A percentile compares a stretch with the other conserved stretches of the same genome.
These are phyloP conservation scores for Zoanthus gigantus DNA, from an alignment of 92 coral and sea anemone species.

Conservation along the genomic window DNA sequence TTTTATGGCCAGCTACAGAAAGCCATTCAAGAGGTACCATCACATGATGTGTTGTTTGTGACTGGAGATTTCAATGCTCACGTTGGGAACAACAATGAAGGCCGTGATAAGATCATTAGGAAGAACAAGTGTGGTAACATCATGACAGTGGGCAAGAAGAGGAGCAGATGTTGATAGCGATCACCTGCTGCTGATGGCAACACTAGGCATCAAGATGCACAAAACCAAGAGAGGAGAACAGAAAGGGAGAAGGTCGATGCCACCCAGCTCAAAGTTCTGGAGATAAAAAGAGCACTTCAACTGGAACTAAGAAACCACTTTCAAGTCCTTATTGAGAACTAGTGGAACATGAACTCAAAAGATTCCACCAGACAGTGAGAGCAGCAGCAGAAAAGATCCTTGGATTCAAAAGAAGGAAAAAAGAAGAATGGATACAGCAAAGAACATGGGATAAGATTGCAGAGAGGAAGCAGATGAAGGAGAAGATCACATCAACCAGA, in stretches of 20 bases:
- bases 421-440: constrained; percentile 23
- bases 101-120: constrained; percentile 24
- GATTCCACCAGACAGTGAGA: constrained; percentile 24
- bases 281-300: background rate
- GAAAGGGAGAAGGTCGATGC: background rate
- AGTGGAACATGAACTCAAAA: background rate
- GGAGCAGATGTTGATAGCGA: background rate
- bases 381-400: constrained; percentile 17
- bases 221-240: constrained; percentile 12
- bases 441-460: constrained; percentile 3
- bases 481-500: background rate
- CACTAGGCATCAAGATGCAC: background rate
- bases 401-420: constrained; percentile 25
- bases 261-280: background rate
- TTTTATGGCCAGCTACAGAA: constrained; percentile 15
- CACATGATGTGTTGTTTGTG: constrained; percentile 7
- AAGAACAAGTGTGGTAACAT: constrained; percentile 11
- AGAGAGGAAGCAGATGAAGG: constrained; percentile 16
- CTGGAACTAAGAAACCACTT: background rate
- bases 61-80: constrained; percentile 22
- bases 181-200: background rate
- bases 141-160: constrained; percentile 26
- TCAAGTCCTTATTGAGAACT: background rate
- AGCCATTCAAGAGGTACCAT: background rate
- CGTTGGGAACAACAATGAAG: background rate